Evolutionary conservation across 1,140 invertebrate species (phyloP).

Genomic region (Drosophila micromelanica): DNA sequence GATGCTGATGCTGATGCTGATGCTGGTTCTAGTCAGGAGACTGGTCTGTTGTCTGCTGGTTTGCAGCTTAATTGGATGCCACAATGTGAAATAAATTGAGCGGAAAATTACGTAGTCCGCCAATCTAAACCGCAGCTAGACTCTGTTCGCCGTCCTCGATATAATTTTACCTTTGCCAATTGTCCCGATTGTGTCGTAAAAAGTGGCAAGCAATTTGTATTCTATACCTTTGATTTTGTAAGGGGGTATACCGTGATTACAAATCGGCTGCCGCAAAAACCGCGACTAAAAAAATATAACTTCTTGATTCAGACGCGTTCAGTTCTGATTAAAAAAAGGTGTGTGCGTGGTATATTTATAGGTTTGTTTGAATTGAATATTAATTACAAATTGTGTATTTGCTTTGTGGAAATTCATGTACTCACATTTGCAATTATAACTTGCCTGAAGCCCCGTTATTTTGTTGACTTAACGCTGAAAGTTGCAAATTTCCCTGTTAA

Average conservation of each 20-base stretch:
- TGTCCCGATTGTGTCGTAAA: constrained; percentile 68
- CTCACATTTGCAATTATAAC: no score
- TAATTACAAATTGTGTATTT: no score
- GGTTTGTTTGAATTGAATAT: no score
- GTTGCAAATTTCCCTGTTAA: neutral
- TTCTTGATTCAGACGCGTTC: neutral
- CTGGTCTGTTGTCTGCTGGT: constrained; percentile 41
- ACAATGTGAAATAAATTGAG: constrained; percentile 85
- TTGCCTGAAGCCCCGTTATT: no score
- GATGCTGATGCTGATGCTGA: constrained; percentile 4
- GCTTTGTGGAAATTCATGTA: no score
- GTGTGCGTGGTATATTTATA: no score
- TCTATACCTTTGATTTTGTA: constrained; percentile 1
- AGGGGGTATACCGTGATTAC: neutral
- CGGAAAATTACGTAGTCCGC: constrained; percentile 84
- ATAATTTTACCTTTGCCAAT: constrained; percentile 54
- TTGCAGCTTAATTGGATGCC: constrained; percentile 84
- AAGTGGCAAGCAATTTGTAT: constrained; percentile 35
- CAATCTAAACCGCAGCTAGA: constrained; percentile 71
- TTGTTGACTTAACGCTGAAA: no score
- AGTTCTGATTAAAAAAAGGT: no score
- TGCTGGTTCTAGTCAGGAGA: constrained; percentile 2
- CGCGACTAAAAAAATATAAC: neutral
- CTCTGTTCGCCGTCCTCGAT: constrained; percentile 35
- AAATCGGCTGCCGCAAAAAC: neutral